A percentile compares a stretch with the other conserved stretches of the same genome.
phyloP scores from a whole-genome alignment of 2,113 vertebrate genomes.

The Corvus moneduloides region DNA sequence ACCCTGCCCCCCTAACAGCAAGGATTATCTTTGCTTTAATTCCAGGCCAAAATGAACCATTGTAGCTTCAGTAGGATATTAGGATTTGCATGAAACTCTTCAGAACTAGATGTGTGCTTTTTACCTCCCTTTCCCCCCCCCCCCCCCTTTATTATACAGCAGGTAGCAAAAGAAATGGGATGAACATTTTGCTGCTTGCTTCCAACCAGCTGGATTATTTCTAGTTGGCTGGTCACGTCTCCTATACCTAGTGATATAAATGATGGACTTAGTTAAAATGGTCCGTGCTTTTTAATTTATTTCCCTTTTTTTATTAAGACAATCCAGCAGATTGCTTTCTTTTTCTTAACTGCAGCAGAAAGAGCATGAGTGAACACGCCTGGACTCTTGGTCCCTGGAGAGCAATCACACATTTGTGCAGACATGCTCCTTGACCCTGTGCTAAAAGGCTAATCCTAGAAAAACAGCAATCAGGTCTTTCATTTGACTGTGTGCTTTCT shows the following conservation, averaged over 20 bases:
- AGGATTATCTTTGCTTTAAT: not conserved
- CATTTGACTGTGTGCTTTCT: not conserved
- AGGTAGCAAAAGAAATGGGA: not conserved
- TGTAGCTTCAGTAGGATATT: not conserved
- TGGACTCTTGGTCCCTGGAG: not conserved
- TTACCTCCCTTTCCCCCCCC: accelerated
- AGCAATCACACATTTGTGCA: not conserved
- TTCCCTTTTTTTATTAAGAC: not conserved
- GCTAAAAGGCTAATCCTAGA: not conserved
- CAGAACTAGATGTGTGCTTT: not conserved
- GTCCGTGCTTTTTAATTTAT: not conserved
- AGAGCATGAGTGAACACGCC: not conserved
- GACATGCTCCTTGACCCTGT: not conserved
- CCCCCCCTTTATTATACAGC: not conserved
- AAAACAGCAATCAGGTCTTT: not conserved
- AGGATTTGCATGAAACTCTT: not conserved
- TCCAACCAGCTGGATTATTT: slow-evolving; percentile 40
- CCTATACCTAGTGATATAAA: not conserved
- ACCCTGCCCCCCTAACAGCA: accelerated
- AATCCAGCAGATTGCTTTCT: slow-evolving; percentile 1
- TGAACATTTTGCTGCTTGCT: not conserved
- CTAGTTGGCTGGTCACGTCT: not conserved
- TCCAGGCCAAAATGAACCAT: not conserved
- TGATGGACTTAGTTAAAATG: slow-evolving; percentile 13
- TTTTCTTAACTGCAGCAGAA: not conserved